phyloP scores from a whole-genome alignment of 2,888 invertebrate genomes.

The Yponomeuta plumbellus region DNA sequence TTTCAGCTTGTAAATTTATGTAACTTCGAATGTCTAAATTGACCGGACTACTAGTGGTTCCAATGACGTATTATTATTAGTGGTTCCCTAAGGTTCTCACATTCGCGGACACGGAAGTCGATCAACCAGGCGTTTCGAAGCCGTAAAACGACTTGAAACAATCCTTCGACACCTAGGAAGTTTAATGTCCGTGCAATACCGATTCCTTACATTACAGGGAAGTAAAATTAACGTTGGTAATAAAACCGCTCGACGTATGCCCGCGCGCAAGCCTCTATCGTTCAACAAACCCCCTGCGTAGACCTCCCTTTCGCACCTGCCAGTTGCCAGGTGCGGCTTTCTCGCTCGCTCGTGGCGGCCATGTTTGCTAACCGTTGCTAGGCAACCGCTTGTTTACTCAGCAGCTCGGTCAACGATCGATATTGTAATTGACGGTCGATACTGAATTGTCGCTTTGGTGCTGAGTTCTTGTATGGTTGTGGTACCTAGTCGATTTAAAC shows the following conservation, averaged over 20 bases:
- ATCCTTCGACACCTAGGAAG: too few species aligned
- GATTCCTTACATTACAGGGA: slow-evolving; percentile 33
- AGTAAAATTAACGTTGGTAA: slow-evolving; percentile 57
- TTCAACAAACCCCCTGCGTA: slow-evolving; percentile 34
- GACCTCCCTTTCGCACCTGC: slow-evolving; percentile 20
- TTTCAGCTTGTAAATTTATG: too few species aligned
- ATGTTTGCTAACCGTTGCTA: slow-evolving; percentile 30
- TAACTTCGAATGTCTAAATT: too few species aligned
- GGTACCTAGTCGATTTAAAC: background rate
- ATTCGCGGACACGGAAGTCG: too few species aligned
- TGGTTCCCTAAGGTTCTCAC: too few species aligned
- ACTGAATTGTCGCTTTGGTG: background rate
- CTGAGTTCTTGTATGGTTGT: too few species aligned
- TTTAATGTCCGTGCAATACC: background rate
- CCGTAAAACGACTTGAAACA: too few species aligned
- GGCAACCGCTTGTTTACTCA: slow-evolving; percentile 40
- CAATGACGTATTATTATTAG: too few species aligned
- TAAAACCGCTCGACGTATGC: slow-evolving; percentile 32
- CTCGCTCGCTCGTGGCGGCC: slow-evolving; percentile 24
- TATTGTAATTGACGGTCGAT: slow-evolving; percentile 25
- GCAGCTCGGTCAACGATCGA: slow-evolving; percentile 36
- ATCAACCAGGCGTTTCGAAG: too few species aligned
- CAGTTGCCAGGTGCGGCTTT: slow-evolving; percentile 11
- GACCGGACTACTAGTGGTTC: too few species aligned
- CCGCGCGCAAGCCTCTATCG: slow-evolving; percentile 55